Evolutionary conservation across 2,888 invertebrate species (phyloP), one percentile per base, ranked within the genome.

Genomic region (Hanleya hanleyi): DNA sequence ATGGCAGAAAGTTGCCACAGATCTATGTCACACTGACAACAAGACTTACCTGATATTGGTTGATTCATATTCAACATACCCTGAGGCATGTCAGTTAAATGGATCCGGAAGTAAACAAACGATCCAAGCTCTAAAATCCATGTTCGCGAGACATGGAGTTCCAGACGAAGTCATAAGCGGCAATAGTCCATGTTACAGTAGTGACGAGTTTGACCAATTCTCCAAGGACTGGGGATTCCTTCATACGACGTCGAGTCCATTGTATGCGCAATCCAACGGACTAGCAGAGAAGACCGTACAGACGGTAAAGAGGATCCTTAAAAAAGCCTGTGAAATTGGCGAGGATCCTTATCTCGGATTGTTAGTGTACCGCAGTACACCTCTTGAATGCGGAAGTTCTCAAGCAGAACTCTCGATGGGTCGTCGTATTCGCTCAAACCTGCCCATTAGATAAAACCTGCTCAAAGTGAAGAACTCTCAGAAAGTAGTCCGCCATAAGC

Each of bases 281-380:
- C 47, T 32, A 22, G 74, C 66, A 1, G 78, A 78, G 50, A 69
- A 64, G 35, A 37, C 72, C 18, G 74, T 78, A 5, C 62, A 76
- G 50, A 72, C 73, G 1, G 70, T 74, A 0, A 78, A 76, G 41
- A 66, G 29, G 29, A 62, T 78, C 4, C 32, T 75, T 33, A 76
- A 75, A 35, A 78, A 72, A 62, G n/a, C 61, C 61, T 32, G 61
- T 32, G 61, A 57, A 22, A 47, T 4, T 47, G 47, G 47, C 22
- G 47, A 47, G 18, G 47, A 47, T 47, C 47, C 47, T 26, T 32
- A 57, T 32, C 26, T 57, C 15, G 61, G 61, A 57, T n/a, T n/a
- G n/a, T n/a, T n/a, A n/a, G 4, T 57, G 33, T 57, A 57, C 33
- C 61, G 61, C 15, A 57, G 61, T 57, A 26, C 61, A 57, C 61